Base-by-base conservation (phyloP, 1,140 invertebrate genomes). In the Bombus fervidus region DNA sequence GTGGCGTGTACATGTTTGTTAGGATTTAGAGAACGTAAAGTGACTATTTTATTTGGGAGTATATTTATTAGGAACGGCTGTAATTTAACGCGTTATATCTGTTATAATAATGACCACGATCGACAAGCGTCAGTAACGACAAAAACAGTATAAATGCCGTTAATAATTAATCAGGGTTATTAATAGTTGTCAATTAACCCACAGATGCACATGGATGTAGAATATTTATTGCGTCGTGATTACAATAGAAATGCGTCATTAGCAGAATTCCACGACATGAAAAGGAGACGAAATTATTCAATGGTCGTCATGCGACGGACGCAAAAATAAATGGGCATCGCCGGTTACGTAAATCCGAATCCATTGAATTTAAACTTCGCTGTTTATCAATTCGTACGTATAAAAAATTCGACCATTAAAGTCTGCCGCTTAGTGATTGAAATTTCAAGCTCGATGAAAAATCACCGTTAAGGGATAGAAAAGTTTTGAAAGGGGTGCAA, bases 221-320 rank as follows among this genome's bases (percentile, higher is more conserved):
- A 78, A 71, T 71, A 78, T 84, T 84, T 53, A 57, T 83, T 59
- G 25, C 4, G 39, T 13, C 15, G 59, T 68, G 64, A 66, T 47
- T 53, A 43, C 57, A 47, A 47, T 37, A 41, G 31, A 53, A 31
- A 34, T 13, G n/a, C 10, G 13, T 64, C 81, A 47, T 37, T 64
- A 41, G 15, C 31, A 34, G 41, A 59, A 47, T 47, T 74, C 62
- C n/a, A 37, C n/a, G 28, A 18, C 37, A 13, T 18, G 9, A 62
- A 57, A 59, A 72, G 39, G 73, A 43, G 39, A 15, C 72, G 71
- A 53, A 69, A 89, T 86, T 88, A 86, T 88, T 74, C 68, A 66
- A 81, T 22, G 9, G 15, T 64, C 57, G n/a, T 62, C 37, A 2
- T 22, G 2, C 53, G 12, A 2, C 37, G 12, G n/a, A 15, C 15